Evolutionary conservation across 2,888 invertebrate species (phyloP), one percentile per base, ranked within the genome.

Genomic region (Platynereis dumerilii): DNA sequence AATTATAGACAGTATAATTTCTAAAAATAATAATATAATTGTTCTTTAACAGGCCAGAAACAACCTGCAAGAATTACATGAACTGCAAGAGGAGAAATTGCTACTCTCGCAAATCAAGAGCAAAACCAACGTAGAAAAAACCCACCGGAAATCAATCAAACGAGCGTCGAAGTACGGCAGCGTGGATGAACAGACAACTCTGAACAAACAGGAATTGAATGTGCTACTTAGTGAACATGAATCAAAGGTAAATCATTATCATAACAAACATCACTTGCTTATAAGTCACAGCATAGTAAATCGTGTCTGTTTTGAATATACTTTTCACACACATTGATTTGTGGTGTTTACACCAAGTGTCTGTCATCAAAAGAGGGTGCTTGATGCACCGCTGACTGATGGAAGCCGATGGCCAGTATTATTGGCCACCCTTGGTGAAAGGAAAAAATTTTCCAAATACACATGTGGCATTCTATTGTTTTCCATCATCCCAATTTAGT

Each of bases 51-150:
- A 80, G 80, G 75, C 75, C 1, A 70, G 74, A 55, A 78, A 78
- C 44, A 74, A 65, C 44, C 70, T 77, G 71, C 75, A 74, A 34
- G 79, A 80, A 66, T 66, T 75, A 28, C 80, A 81, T 58, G 84
- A 87, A 83, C 69, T 81, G 2, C 78, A 80, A 65, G 79, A 80
- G 61, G 82, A 83, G 53, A 81, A 82, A 63, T 71, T 82, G 39
- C 69, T 78, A 20, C 69, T 76, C 56, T 69, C 74, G 85, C 83
- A 82, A 87, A 86, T 78, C 82, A 87, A 67, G 78, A 86, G 63
- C 80, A 86, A 80, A 64, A 75, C 74, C 1, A 68, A 72, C n/a
- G 70, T 82, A 63, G 80, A 79, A 60, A 84, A 83, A 72, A 72
- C 76, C 22, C 83, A 84, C 69, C 75, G 75, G 52, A 84, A 84